A percentile compares a stretch with the other conserved stretches of the same genome.
These are phyloP conservation scores for Drosophila borealis DNA, from an alignment of 2,888 invertebrate species.

Conservation along the genomic window DNA sequence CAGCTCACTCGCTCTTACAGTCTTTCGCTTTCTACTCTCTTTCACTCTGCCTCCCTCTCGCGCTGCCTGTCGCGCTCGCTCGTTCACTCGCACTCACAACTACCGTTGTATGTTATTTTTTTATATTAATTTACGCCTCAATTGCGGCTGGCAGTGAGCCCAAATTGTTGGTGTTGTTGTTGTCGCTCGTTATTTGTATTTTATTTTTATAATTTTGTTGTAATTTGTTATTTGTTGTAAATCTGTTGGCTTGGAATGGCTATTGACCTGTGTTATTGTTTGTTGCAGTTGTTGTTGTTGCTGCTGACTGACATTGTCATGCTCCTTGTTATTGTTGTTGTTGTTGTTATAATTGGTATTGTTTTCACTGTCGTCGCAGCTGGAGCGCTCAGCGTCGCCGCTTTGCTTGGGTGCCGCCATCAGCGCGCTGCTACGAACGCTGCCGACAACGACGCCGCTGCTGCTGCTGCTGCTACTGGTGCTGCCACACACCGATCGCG, in stretches of 20 bases:
- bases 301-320: neutral
- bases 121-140: constrained; percentile 25
- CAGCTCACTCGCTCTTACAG: constrained; percentile 1
- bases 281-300: constrained; percentile 42
- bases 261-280: constrained; percentile 48
- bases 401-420: constrained; percentile 59
- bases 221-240: constrained; percentile 35
- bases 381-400: constrained; percentile 39
- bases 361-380: constrained; percentile 53
- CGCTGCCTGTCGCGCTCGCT: neutral
- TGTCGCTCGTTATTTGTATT: constrained; percentile 14
- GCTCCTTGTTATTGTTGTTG: constrained; percentile 8
- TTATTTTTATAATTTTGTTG: constrained; percentile 13
- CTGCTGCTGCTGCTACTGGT: constrained; percentile 6
- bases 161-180: constrained; percentile 34
- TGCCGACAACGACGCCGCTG: constrained; percentile 13
- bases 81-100: neutral
- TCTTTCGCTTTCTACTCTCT: constrained; percentile 3
- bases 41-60: constrained; percentile 3
- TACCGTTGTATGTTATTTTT: constrained; percentile 10
- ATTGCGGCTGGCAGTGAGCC: constrained; percentile 37
- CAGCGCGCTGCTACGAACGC: constrained; percentile 36
- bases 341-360: constrained; percentile 34
- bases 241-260: constrained; percentile 27
- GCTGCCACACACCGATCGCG: constrained; percentile 40